phyloP scores from a whole-genome alignment of 2,113 vertebrate species.

The Pipra filicauda region DNA sequence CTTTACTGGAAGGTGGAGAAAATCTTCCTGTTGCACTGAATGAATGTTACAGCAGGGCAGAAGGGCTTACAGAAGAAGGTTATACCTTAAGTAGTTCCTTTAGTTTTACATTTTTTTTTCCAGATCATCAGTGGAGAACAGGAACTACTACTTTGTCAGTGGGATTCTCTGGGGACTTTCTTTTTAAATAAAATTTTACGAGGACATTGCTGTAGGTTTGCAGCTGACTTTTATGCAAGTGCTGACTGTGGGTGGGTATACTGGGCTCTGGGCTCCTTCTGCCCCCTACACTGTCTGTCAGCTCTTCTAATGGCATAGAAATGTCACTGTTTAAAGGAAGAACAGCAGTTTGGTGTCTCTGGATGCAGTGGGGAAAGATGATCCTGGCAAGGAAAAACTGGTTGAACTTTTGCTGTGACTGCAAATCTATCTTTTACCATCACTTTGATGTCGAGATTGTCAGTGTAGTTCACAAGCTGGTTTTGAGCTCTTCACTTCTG shows the following conservation, averaged over 20 bases:
- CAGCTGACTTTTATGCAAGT: neutral
- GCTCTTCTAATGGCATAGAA: neutral
- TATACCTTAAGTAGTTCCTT: neutral
- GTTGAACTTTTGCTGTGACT: neutral
- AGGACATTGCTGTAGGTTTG: neutral
- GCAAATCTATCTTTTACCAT: neutral
- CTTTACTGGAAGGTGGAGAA: neutral
- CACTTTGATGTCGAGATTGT: neutral
- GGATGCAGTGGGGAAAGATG: neutral
- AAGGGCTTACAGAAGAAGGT: neutral
- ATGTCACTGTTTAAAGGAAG: neutral
- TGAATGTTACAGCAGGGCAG: neutral
- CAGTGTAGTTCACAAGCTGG: neutral
- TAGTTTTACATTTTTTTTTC: neutral
- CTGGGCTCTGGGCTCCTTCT: neutral
- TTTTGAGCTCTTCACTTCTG: neutral
- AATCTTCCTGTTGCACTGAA: neutral
- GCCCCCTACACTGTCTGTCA: neutral
- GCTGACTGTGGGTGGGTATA: neutral
- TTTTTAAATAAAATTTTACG: neutral
- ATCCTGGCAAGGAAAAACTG: neutral
- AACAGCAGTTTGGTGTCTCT: neutral
- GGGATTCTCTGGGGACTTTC: neutral
- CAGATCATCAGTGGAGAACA: neutral
- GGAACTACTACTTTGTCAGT: neutral